These are phyloP conservation scores for Cuculus canorus DNA, from an alignment of 2,797 vertebrate species.

Conservation along the genomic window DNA sequence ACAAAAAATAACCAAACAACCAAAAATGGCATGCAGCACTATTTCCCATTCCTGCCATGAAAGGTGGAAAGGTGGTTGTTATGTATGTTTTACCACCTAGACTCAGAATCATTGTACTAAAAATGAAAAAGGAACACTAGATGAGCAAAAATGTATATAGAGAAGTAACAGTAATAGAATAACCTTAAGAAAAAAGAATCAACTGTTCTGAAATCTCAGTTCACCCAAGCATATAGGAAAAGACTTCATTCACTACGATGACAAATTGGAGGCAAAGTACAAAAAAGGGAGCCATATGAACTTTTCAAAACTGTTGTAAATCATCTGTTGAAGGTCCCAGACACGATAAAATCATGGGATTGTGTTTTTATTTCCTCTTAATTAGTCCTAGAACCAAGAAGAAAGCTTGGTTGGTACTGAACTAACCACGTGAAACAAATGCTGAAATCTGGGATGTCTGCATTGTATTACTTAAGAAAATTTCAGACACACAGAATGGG, in stretches of 20 bases:
- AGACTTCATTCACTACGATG: not conserved
- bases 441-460: not conserved
- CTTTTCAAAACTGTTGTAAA: not conserved
- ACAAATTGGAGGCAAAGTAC: not conserved
- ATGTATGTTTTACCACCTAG: not conserved
- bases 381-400: not conserved
- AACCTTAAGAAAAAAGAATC: not conserved
- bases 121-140: not conserved
- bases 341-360: not conserved
- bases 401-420: not conserved
- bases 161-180: not conserved
- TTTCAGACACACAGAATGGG: not conserved
- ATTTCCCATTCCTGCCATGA: not conserved
- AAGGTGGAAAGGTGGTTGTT: not conserved
- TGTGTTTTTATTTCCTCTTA: not conserved
- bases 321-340: not conserved
- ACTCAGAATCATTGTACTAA: not conserved
- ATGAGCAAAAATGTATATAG: not conserved
- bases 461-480: not conserved
- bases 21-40: not conserved
- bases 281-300: not conserved
- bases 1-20: not conserved
- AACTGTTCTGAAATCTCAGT: not conserved
- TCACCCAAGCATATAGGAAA: not conserved
- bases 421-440: not conserved